phyloP scores from a whole-genome alignment of 2,888 invertebrate genomes.

The Pseudococcus longispinus region DNA sequence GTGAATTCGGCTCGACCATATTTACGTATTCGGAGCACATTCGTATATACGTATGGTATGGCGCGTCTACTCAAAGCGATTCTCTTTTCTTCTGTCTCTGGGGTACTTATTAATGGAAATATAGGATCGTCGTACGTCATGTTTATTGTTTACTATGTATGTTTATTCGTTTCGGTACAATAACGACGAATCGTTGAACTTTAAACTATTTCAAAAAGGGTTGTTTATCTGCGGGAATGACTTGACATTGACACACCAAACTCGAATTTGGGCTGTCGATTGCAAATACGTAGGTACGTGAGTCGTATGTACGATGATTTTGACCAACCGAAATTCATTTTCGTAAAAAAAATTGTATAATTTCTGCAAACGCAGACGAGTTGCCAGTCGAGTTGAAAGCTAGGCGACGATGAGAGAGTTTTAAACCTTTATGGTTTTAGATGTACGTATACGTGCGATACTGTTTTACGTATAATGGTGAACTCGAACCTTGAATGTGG shows the following conservation, averaged over 20 bases:
- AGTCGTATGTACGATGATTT: no score
- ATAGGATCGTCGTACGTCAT: background rate
- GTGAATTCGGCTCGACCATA: background rate
- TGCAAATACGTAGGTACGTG: background rate
- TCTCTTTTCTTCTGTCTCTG: background rate
- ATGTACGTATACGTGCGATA: no score
- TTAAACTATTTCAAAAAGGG: slow-evolving; percentile 7
- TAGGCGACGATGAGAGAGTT: no score
- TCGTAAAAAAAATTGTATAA: no score
- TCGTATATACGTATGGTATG: no score
- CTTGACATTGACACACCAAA: background rate
- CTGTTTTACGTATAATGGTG: background rate
- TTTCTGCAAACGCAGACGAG: no score
- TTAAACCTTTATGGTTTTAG: no score
- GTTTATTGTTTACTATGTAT: background rate
- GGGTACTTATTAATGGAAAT: slow-evolving; percentile 3
- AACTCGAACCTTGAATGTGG: background rate
- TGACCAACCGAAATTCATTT: no score
- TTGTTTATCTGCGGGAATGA: background rate
- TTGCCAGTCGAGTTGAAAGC: no score
- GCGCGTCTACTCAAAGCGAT: background rate
- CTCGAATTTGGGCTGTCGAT: background rate
- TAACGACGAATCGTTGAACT: background rate
- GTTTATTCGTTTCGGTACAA: background rate
- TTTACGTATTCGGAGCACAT: background rate